Base-by-base conservation (phyloP, 2,113 vertebrate genomes). In the Jacana jacana region DNA sequence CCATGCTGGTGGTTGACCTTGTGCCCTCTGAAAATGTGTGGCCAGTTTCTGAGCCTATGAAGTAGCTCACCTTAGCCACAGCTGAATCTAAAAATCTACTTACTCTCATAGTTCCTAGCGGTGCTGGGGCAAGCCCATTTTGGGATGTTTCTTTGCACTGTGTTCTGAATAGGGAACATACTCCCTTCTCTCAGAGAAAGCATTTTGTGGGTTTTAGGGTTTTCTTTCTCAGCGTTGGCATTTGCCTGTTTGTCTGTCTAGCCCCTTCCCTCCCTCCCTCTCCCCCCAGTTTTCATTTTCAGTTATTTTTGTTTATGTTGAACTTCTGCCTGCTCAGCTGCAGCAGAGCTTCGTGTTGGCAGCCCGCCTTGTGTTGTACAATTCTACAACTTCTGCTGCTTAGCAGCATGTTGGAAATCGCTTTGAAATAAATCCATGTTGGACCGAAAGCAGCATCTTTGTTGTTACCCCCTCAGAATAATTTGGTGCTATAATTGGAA, bases 301-400 rank as follows among this genome's bases (percentile, higher is more conserved):
- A 95, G 58, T 92, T 94, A 81, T 97, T 95, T 96, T 95, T 96
- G 93, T 93, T 97, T 96, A 48, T 87, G 68, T 90, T 96, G 93
- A 96, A 94, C 95, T 95, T 60, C 75, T 95, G 95, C 80, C 86
- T 93, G 94, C 75, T 96, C 92, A 93, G 92, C 95, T 95, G 92
- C 93, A 95, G 89, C 85, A 94, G 77, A 96, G 86, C 76, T 87
- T 6, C 2, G 55, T 69, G 66, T 85, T 97, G 95, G 97, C 96
- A 97, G 89, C 88, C 88, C 10, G 93, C 93, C 95, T 91, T 22
- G 58, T 96, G 91, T 72, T 96, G 88, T 90, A 81, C 77, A 81
- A 72, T 83, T 71, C 93, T 96, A 86, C 86, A 95, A 85, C 90
- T 96, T 94, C 83, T 95, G 96, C 94, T 93, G 86, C 93, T 86